These are phyloP conservation scores for Lampropteryx suffumata DNA, from an alignment of 2,888 invertebrate genomes.

Conservation along the genomic window DNA sequence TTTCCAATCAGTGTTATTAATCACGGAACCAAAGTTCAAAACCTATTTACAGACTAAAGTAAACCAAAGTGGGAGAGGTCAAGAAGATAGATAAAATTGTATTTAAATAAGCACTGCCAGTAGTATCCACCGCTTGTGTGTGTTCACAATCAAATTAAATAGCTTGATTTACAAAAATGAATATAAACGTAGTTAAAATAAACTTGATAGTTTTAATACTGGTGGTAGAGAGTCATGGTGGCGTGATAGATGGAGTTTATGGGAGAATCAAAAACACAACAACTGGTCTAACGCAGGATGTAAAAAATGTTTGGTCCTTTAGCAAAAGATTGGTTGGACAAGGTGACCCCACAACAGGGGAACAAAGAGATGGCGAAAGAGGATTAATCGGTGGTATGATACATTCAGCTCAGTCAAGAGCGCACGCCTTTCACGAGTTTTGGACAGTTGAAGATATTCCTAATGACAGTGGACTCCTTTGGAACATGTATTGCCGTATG, in stretches of 20 bases:
- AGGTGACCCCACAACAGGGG: constrained; percentile 12
- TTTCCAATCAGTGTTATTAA: background rate
- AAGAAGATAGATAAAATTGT: constrained; percentile 15
- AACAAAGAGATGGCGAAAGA: constrained; percentile 21
- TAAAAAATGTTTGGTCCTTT: constrained; percentile 28
- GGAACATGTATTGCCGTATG: constrained; percentile 32
- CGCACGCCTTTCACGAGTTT: constrained; percentile 32
- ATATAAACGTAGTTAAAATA: constrained; percentile 21
- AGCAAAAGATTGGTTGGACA: constrained; percentile 37
- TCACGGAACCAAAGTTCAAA: constrained; percentile 2
- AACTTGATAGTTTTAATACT: constrained; percentile 28
- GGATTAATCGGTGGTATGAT: constrained; percentile 34
- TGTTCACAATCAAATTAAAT: background rate
- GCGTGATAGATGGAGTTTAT: constrained; percentile 33
- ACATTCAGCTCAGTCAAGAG: constrained; percentile 31
- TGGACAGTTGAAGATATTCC: constrained; percentile 31
- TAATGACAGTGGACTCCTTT: constrained; percentile 30
- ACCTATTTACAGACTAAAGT: background rate
- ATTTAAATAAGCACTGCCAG: constrained; percentile 12
- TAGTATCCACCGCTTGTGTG: constrained; percentile 1
- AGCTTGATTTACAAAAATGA: constrained; percentile 32
- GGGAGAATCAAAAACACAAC: constrained; percentile 37
- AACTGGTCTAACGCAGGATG: constrained; percentile 30
- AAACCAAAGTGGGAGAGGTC: constrained; percentile 14
- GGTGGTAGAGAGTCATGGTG: constrained; percentile 29